Evolutionary conservation across 2,797 vertebrate species (phyloP).

Genomic region (Periparus ater): DNA sequence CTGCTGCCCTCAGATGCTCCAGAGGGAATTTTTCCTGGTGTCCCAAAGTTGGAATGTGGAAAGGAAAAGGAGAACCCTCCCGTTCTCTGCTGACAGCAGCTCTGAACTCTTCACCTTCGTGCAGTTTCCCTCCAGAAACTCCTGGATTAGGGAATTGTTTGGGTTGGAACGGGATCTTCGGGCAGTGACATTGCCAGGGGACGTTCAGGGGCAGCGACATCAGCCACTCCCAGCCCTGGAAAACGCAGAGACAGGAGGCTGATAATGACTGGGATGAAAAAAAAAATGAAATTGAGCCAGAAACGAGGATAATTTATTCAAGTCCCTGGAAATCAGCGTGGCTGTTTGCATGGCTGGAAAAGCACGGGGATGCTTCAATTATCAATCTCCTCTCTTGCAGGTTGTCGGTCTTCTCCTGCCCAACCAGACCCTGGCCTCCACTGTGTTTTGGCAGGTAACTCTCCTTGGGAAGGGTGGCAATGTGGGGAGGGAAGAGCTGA

Average conservation of each 20-base stretch:
- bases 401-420: slow-evolving; percentile 93
- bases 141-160: background rate
- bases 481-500: background rate
- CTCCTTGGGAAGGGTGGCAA: background rate
- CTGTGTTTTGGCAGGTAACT: slow-evolving; percentile 93
- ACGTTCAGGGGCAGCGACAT: background rate
- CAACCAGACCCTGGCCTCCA: slow-evolving; percentile 89
- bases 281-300: background rate
- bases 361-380: background rate
- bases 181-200: background rate
- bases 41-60: background rate
- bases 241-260: background rate
- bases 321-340: background rate
- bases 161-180: background rate
- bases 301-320: background rate
- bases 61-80: background rate
- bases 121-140: background rate
- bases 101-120: background rate
- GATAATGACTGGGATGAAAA: background rate
- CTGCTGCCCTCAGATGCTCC: background rate
- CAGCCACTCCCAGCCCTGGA: background rate
- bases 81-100: accelerated
- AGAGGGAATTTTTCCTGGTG: background rate
- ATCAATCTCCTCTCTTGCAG: slow-evolving; percentile 73
- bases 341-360: background rate